Base-by-base conservation (phyloP, 2,888 invertebrate species). In the Hedychridium roseum region DNA sequence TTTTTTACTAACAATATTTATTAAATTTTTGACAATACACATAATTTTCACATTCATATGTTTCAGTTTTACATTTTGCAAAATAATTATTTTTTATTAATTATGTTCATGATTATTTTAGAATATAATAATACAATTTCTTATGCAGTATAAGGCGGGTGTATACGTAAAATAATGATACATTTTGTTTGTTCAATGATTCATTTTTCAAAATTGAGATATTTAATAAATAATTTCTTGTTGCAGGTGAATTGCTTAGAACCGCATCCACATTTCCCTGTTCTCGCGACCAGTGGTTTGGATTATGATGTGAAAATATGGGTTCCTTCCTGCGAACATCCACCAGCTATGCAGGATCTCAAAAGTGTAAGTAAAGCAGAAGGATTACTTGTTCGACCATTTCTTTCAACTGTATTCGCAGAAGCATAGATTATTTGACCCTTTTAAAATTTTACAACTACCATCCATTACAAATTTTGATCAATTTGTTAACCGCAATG, bases 251-350 rank as follows among this genome's bases (percentile, higher is more conserved):
- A 97, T 81, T 92, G 92, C 63, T 82, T 97, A 72, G 96, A 96
- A 73, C 88, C 93, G 0, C 97, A 97, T 80, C 97, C 97, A 0
- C 83, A 86, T 57, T 84, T 88, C 68, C 96, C 97, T 0, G 85
- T 93, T 51, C 80, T 97, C 62, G 96, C 95, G 7, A 94, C 95
- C 2, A 91, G 92, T 78, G 97, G 97, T 0, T 82, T 97, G 2
- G 97, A 97, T 80, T 86, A 88, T 71, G 92, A 94, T 74, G 88
- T 97, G 11, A 97, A 97, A 82, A 88, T 97, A 44, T 97, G 96
- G 96, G 84, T 90, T 41, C 95, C 97, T 2, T 85, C 84, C 1
- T 82, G 82, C 55, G 83, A 85, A 46, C 73, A 81, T 86, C 4
- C 53, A 14, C 58, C 57, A 12, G 7, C 17, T 12, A 53, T 64